Conservation (phyloP, 2,113 vertebrate genomes). For the Helogale parvula region DNA sequence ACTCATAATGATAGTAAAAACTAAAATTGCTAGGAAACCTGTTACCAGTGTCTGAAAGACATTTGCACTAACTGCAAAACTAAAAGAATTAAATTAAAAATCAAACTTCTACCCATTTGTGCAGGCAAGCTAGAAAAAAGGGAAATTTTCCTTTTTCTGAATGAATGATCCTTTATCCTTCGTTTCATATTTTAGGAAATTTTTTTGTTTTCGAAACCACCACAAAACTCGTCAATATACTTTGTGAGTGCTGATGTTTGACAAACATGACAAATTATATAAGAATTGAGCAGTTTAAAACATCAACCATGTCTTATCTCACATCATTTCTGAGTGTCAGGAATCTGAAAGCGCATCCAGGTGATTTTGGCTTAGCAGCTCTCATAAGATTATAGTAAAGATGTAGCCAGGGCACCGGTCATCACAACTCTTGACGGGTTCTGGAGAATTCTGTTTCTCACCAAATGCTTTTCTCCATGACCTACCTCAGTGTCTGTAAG, state of each 20-base stretch:
- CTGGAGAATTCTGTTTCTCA: not conserved
- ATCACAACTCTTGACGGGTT: not conserved
- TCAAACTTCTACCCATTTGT: not conserved
- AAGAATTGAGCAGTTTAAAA: not conserved
- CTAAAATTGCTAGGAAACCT: not conserved
- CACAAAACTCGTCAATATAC: not conserved
- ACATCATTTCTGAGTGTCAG: not conserved
- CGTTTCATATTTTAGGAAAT: not conserved
- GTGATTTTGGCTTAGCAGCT: not conserved
- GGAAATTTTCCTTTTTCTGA: not conserved
- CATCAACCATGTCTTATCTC: not conserved
- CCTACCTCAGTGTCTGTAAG: not conserved
- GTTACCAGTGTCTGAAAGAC: not conserved
- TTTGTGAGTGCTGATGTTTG: not conserved
- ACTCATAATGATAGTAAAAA: not conserved
- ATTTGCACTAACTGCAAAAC: not conserved
- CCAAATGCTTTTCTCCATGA: not conserved
- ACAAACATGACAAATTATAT: not conserved
- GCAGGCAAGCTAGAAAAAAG: not conserved
- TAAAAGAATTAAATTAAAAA: not conserved
- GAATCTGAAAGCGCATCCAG: not conserved
- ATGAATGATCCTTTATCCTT: not conserved
- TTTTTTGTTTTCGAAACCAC: not conserved
- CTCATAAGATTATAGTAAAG: not conserved
- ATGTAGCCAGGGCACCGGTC: not conserved